Base-by-base conservation (phyloP, 2,113 vertebrate genomes). In the Thunnus maccoyii region DNA sequence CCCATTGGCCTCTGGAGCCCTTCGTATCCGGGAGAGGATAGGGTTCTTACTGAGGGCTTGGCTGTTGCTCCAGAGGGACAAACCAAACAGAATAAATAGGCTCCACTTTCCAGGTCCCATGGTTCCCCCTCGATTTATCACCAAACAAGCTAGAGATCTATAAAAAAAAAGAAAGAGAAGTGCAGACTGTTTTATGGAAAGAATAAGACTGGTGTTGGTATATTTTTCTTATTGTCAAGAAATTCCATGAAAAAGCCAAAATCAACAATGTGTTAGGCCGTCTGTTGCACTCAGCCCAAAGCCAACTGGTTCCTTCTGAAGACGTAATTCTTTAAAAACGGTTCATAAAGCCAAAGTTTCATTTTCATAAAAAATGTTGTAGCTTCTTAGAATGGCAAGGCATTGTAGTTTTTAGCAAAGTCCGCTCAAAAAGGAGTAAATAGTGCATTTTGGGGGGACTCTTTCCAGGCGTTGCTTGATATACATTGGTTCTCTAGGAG, bases 11-110 rank as follows among this genome's bases (percentile, higher is more conserved):
- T 92, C 93, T 13, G 94, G 84, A 22, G 96, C 94, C 6, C 98
- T 96, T 72, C 96, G 94, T 88, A 93, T 94, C 15, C 95, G 95
- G 50, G 87, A 89, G 18, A 94, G 76, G 70, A 92, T 65, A 16
- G 93, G 84, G 63, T 90, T 72, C 54, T 83, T 90, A 46, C 76
- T 75, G 50, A 93, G 58, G 60, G 91, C 89, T 65, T 89, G 76
- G 48, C 82, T 82, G 32, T 67, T 78, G 64, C 75, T 76, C 86
- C 89, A 94, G 6, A 91, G 64, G 66, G 92, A 90, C 54, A 92
- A 47, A 72, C 82, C 76, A 47, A 94, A 63, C 36, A 95, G 57
- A 69, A 91, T 44, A 22, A 92, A 92, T 70, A 94, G 44, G 65
- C 80, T 88, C 93, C 93, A 93, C 63, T 78, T 48, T 55, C 83